Evolutionary conservation across 2,888 invertebrate species (phyloP), one percentile per base, ranked within the genome.

Genomic region (Lepidocyrtoides sp.): DNA sequence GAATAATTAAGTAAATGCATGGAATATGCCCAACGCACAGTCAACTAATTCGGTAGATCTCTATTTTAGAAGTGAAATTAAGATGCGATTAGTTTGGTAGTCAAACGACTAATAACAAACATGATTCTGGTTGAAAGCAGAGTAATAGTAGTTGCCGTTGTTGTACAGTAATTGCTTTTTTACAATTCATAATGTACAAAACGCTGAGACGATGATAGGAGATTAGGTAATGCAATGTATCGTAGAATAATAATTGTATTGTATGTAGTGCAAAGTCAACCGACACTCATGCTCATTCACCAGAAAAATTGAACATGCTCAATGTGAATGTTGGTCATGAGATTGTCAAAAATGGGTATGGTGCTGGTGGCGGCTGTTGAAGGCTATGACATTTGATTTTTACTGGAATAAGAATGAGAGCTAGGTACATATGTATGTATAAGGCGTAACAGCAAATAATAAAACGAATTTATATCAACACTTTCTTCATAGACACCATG

Each of bases 181-280:
- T 51, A 66, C n/a, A n/a, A n/a, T 83, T 51, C 51, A 10, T 48
- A 69, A 41, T 20, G 7, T 36, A 44, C 32, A 66, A 32, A 60
- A 82, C 5, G 36, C 12, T 41, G 32, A 20, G 69, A 60, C 23
- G 83, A 66, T 17, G 41, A 85, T 75, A 48, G 41, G 23, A 75
- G 75, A 75, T 75, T 48, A 75, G 26, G 41, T 20, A 44, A 44
- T 84, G n/a, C n/a, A n/a, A n/a, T n/a, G n/a, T n/a, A n/a, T n/a
- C n/a, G n/a, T n/a, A n/a, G n/a, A n/a, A n/a, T n/a, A n/a, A n/a
- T n/a, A n/a, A n/a, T n/a, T n/a, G n/a, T n/a, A n/a, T n/a, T n/a
- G n/a, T n/a, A n/a, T n/a, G 63, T 60, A 63, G 69, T 51, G 51
- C 72, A 54, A 72, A 85, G 57, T 72, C 69, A 83, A 85, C 57